These are phyloP conservation scores for Otus scops DNA, from an alignment of 2,797 vertebrate species.

Conservation along the genomic window DNA sequence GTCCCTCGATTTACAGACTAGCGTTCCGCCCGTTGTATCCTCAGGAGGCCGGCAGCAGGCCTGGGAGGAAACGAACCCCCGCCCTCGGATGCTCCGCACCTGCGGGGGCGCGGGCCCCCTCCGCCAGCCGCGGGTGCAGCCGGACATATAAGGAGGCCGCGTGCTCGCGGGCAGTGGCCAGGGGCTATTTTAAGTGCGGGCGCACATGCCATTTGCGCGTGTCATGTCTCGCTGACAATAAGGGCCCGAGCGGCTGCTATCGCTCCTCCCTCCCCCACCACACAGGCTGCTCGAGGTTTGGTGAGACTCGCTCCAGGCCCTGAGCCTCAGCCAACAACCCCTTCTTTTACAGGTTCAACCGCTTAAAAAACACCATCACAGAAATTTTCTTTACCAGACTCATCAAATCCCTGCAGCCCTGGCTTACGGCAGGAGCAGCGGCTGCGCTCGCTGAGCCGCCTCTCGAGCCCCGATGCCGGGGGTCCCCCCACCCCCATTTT, in stretches of 20 bases:
- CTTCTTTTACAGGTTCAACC: neutral
- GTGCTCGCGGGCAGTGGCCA: slow-evolving; percentile 61
- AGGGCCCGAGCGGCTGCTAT: neutral
- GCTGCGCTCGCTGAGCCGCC: neutral
- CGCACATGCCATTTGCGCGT: slow-evolving; percentile 84
- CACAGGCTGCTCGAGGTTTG: neutral
- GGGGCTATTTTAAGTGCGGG: slow-evolving; percentile 88
- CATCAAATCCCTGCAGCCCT: neutral
- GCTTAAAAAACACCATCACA: accelerated
- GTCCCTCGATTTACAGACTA: neutral
- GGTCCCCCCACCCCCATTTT: neutral
- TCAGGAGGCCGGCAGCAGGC: neutral
- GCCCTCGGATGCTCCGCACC: neutral
- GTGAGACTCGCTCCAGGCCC: accelerated
- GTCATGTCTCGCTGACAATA: slow-evolving; percentile 82
- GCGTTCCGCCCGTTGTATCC: no score
- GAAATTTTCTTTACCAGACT: neutral
- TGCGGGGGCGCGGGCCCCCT: neutral
- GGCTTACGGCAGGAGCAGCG: neutral
- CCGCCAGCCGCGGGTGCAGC: neutral
- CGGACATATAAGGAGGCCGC: slow-evolving; percentile 84
- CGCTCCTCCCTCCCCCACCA: neutral
- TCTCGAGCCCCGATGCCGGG: accelerated
- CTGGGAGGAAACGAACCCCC: neutral
- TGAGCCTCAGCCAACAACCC: accelerated